Conservation (phyloP, 2,888 invertebrate genomes). For the Pyrocoelia pectoralis region DNA sequence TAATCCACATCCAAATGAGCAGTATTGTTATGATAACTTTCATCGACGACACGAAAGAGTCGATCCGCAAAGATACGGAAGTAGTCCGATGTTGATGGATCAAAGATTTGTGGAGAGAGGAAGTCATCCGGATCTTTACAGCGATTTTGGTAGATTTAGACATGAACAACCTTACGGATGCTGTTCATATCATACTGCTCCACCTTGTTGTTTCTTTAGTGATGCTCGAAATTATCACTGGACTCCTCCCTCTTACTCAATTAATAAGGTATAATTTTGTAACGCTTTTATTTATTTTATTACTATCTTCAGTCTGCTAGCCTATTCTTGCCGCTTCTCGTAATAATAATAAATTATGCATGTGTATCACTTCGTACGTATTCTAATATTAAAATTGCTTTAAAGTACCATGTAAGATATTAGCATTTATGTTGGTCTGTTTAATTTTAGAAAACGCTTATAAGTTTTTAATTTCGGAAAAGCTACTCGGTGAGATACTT, state of each 20-base stretch:
- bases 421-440: too few species aligned
- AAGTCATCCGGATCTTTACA: constrained; percentile 59
- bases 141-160: constrained; percentile 46
- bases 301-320: too few species aligned
- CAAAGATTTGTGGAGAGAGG: constrained; percentile 47
- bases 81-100: constrained; percentile 59
- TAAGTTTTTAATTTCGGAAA: too few species aligned
- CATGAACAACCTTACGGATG: constrained; percentile 48
- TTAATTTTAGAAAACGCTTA: too few species aligned
- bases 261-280: constrained; percentile 36
- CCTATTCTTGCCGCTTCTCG: too few species aligned
- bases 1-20: constrained; percentile 45
- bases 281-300: too few species aligned
- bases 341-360: too few species aligned
- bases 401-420: too few species aligned
- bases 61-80: constrained; percentile 61
- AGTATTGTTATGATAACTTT: constrained; percentile 63
- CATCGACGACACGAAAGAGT: constrained; percentile 65
- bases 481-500: too few species aligned
- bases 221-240: constrained; percentile 53
- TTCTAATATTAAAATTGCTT: too few species aligned
- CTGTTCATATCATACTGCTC: constrained; percentile 55
- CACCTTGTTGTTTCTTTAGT: constrained; percentile 54
- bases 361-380: too few species aligned
- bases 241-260: constrained; percentile 50